Evolutionary conservation across 1,140 invertebrate genomes (phyloP), one percentile per base, ranked within the genome.

Genomic region (Ceratitis capitata): DNA sequence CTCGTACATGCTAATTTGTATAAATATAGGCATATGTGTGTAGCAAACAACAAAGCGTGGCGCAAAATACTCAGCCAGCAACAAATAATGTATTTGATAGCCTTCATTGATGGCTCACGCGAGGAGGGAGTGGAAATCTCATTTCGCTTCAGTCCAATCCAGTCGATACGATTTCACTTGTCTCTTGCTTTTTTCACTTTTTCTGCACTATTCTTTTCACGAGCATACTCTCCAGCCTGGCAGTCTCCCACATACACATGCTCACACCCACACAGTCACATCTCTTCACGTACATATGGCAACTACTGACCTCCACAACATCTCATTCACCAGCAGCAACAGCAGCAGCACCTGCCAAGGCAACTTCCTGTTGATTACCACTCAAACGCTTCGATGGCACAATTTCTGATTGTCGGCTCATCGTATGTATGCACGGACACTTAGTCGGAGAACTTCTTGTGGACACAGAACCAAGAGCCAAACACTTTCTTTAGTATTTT

Each of bases 361-460:
- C 35, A 69, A 78, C 69, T 78, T 78, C 69, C 69, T 47, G n/a
- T 78, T 45, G 69, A 78, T 78, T 78, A 39, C 69, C 69, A 78
- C 39, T 78, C 39, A 78, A 45, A 32, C 69, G 45, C 35, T 78
- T 78, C 69, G 42, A 45, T 47, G n/a, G 69, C 39, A 78, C 69
- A 45, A 78, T 78, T 78, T 32, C 39, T 78, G 35, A 45, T 78
- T 78, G n/a, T 45, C 5, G 5, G 45, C 45, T 47, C 45, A 7
- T 23, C 39, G n/a, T 78, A n/a, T n/a, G n/a, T n/a, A n/a, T n/a
- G n/a, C n/a, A n/a, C n/a, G n/a, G n/a, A n/a, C 39, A 39, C n/a
- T 23, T 2, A 45, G 39, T 78, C 69, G 10, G 35, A 74, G 26
- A 42, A 45, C 69, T 74, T n/a, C 39, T 42, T 74, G n/a, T n/a